These are phyloP conservation scores for Xenopus laevis DNA, from an alignment of 2,113 vertebrate genomes.

Conservation along the genomic window DNA sequence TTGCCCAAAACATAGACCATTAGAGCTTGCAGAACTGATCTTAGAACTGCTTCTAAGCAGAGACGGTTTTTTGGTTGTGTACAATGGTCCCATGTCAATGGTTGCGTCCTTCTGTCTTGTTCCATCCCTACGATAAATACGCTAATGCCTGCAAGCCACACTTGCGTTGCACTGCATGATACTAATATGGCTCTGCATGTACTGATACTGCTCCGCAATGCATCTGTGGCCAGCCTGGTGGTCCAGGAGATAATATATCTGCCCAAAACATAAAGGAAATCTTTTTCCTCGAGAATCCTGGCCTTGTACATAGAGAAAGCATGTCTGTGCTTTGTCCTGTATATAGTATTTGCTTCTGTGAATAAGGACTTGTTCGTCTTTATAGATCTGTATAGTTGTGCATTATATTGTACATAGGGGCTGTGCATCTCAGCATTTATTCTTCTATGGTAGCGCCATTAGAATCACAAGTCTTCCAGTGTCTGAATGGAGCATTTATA, in stretches of 20 bases:
- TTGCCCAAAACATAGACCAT: too few relatives aligned
- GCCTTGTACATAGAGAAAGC: constrained; percentile 26
- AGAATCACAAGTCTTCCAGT: constrained; percentile 45
- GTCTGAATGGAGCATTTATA: background rate
- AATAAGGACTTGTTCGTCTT: constrained; percentile 4
- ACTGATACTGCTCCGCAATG: background rate
- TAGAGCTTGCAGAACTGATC: too few relatives aligned
- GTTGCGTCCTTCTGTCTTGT: too few relatives aligned
- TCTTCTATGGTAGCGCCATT: constrained; percentile 38
- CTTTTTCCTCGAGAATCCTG: background rate
- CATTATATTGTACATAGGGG: constrained; percentile 38
- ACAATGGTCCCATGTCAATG: too few relatives aligned
- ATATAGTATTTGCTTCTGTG: background rate
- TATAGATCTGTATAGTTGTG: constrained; percentile 37
- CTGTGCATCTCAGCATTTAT: background rate
- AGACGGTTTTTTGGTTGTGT: too few relatives aligned
- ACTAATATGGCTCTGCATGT: constrained; percentile 5
- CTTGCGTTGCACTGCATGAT: background rate
- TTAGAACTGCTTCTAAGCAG: too few relatives aligned
- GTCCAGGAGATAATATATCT: background rate
- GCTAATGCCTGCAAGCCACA: background rate
- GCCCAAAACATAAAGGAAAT: too few relatives aligned
- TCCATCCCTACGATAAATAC: too few relatives aligned
- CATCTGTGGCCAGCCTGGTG: background rate
- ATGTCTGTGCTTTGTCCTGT: constrained; percentile 34